These are phyloP conservation scores for Stomatorhinus walkeri DNA, from an alignment of 2,797 vertebrate species.

Conservation along the genomic window DNA sequence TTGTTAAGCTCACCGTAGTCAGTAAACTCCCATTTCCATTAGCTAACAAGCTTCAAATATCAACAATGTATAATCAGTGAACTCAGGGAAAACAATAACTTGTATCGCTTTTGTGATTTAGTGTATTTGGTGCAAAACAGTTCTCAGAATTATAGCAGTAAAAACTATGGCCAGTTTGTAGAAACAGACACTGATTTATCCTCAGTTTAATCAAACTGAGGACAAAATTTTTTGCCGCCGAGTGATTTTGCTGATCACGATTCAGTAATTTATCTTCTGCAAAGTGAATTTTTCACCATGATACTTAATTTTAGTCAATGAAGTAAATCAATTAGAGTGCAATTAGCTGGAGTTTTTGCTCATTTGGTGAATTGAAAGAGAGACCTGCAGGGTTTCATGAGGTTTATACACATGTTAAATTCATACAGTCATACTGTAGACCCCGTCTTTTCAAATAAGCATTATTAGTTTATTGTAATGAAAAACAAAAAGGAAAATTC, in stretches of 20 bases:
- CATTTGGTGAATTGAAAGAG: neutral
- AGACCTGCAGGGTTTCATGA: neutral
- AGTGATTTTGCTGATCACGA: neutral
- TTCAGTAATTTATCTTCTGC: conserved; percentile 15
- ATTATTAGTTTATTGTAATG: neutral
- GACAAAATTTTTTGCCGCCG: neutral
- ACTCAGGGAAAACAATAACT: neutral
- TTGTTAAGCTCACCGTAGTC: neutral
- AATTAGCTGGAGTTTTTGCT: conserved; percentile 1
- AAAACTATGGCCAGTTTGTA: neutral
- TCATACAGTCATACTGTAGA: neutral
- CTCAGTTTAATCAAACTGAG: neutral
- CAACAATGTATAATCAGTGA: neutral
- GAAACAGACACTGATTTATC: neutral
- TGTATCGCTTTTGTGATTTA: neutral
- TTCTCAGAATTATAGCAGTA: neutral
- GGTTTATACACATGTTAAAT: neutral
- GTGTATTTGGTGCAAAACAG: conserved; percentile 2
- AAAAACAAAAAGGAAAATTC: neutral
- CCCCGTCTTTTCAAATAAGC: neutral
- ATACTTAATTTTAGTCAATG: conserved; percentile 1
- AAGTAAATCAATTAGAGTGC: conserved; percentile 8
- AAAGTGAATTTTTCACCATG: neutral
- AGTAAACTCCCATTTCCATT: neutral
- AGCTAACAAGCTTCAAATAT: neutral